Evolutionary conservation across 2,888 invertebrate species (phyloP).

Genomic region (Athalia circularis): DNA sequence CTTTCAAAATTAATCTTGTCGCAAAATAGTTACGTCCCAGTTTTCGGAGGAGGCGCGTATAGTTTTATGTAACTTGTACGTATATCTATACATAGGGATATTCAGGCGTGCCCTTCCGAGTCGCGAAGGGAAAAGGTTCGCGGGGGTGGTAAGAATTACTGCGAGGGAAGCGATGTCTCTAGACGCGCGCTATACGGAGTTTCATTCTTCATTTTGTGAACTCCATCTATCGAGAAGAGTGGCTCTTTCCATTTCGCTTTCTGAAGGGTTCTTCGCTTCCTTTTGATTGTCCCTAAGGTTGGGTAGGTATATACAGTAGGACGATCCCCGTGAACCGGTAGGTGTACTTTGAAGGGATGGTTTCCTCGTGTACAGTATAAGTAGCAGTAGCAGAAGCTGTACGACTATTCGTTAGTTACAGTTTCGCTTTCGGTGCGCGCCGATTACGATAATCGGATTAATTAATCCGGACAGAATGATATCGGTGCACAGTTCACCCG

Average conservation of each 20-base stretch:
- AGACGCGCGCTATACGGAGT: not conserved
- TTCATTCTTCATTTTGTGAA: slow-evolving; percentile 44
- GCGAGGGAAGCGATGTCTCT: slow-evolving; percentile 17
- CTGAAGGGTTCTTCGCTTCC: slow-evolving; percentile 44
- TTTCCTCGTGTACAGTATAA: not conserved
- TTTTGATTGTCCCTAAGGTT: slow-evolving; percentile 28
- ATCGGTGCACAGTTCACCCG: not conserved
- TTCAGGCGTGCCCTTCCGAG: not conserved
- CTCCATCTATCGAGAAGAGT: slow-evolving; percentile 39
- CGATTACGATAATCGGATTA: slow-evolving; percentile 45
- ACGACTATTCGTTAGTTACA: slow-evolving; percentile 16
- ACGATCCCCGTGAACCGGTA: slow-evolving; percentile 1
- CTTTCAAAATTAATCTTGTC: no score
- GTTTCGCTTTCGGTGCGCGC: slow-evolving; percentile 11
- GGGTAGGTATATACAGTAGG: slow-evolving; percentile 18
- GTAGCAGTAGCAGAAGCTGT: not conserved
- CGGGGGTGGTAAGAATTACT: slow-evolving; percentile 22
- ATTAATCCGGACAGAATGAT: slow-evolving; percentile 41
- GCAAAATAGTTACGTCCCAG: not conserved
- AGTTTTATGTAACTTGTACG: not conserved
- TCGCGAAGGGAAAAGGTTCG: not conserved
- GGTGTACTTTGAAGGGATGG: not conserved
- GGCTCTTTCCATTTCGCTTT: slow-evolving; percentile 34
- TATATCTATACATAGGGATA: not conserved
- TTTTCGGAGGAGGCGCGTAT: not conserved